Percentiles rank a stretch among this genome's conserved stretches.
phyloP scores from a whole-genome alignment of 1,140 invertebrate species.

The Caerostris extrusa region DNA sequence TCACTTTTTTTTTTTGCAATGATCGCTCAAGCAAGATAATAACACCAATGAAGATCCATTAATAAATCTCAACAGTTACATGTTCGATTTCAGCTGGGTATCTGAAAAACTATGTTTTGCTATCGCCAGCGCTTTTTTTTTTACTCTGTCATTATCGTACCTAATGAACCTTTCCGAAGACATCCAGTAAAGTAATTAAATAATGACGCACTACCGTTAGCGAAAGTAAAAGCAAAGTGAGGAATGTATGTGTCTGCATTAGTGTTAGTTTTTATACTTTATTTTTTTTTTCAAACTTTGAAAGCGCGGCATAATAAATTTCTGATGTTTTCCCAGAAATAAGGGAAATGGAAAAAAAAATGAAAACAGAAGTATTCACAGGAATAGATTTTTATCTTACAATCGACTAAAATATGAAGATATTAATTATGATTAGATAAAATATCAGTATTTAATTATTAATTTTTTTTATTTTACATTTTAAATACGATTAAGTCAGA shows the following conservation, averaged over 20 bases:
- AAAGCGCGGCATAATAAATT: background rate
- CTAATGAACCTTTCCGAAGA: slow-evolving; percentile 33
- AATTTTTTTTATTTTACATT: no score
- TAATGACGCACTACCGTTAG: slow-evolving; percentile 16
- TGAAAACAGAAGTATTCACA: background rate
- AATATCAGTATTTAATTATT: no score
- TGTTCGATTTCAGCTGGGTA: slow-evolving; percentile 44
- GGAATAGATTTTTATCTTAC: no score
- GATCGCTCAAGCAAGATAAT: background rate
- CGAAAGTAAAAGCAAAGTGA: background rate
- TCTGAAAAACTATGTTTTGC: background rate
- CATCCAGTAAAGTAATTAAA: slow-evolving; percentile 28
- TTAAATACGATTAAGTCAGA: no score
- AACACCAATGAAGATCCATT: slow-evolving; percentile 14
- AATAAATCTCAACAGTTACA: slow-evolving; percentile 42
- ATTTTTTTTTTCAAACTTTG: background rate
- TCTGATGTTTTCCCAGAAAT: background rate
- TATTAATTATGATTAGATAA: no score
- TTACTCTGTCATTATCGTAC: slow-evolving; percentile 16
- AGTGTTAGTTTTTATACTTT: background rate
- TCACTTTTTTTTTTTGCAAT: background rate
- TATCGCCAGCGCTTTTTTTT: background rate
- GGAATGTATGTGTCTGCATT: background rate
- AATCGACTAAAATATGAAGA: no score
- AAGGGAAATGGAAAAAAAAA: background rate